Conservation (phyloP, 2,113 vertebrate species). For the Poecile atricapillus region DNA sequence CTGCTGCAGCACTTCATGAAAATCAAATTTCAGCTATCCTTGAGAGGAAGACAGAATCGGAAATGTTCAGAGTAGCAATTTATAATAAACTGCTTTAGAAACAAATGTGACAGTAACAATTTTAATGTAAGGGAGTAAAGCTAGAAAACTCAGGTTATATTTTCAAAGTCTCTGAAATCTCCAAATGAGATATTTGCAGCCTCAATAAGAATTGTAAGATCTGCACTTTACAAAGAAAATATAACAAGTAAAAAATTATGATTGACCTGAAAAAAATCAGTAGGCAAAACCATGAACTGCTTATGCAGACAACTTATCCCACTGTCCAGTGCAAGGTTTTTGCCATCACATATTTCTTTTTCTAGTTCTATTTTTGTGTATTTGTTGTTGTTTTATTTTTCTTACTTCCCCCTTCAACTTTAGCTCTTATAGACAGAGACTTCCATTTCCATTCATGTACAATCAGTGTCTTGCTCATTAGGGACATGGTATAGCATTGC, state of each 20-base stretch:
- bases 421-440: not conserved
- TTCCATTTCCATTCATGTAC: not conserved
- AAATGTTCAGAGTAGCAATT: not conserved
- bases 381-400: not conserved
- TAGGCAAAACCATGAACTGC: not conserved
- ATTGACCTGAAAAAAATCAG: not conserved
- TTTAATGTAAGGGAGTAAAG: slow-evolving; percentile 20
- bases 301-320: not conserved
- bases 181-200: slow-evolving; percentile 5
- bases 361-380: not conserved
- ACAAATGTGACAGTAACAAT: not conserved
- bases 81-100: not conserved
- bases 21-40: not conserved
- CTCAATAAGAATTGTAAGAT: not conserved
- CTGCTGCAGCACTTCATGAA: not conserved
- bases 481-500: not conserved
- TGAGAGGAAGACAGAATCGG: not conserved
- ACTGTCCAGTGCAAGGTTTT: not conserved
- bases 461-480: not conserved
- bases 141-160: not conserved
- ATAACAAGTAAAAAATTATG: not conserved
- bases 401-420: not conserved
- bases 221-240: not conserved
- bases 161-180: not conserved
- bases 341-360: not conserved